Evolutionary conservation across 2,888 invertebrate genomes (phyloP), one percentile per base, ranked within the genome.

Genomic region (Oligia fasciuncula): DNA sequence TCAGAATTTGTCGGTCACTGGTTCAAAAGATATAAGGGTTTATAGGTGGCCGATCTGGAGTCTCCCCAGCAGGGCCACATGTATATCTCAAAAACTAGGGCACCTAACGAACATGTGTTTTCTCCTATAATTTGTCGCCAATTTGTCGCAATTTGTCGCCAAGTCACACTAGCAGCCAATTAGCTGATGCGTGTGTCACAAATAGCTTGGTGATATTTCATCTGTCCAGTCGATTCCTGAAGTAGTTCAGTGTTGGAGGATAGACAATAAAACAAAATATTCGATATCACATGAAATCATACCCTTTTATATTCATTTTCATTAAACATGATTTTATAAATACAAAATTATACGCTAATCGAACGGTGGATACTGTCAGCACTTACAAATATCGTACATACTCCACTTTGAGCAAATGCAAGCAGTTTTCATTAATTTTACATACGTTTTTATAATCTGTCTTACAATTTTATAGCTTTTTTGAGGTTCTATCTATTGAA

Each of bases 221-320:
- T 49, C 13, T 49, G 49, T 29, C 29, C 29, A 29, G 29, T 49
- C 49, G 49, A 49, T 49, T 49, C 49, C 14, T 49, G 4, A 49
- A 49, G 49, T 4, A 49, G 49, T 49, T 13, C 13, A 13, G 14
- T 49, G 49, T 49, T 5, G 49, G 49, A 73, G 57, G 43, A 57
- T 54, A 23, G 2, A 23, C 4, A 94, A 91, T 92, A 91, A 94
- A 94, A 95, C 92, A 90, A 88, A 88, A 83, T 79, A 85, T 83
- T 89, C 85, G 91, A 93, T 95, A 96, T 96, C 95, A 96, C 96
- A 95, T 95, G 91, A 94, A 95, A 94, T 95, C 93, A 94, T 95
- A 96, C 95, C 96, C 95, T 95, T 96, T 95, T 95, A 94, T 94
- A 95, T 93, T 94, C 94, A 91, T 81, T 91, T 91, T 90, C 90